Evolutionary conservation across 2,797 vertebrate genomes (phyloP).

Genomic region (Hybognathus amarus): DNA sequence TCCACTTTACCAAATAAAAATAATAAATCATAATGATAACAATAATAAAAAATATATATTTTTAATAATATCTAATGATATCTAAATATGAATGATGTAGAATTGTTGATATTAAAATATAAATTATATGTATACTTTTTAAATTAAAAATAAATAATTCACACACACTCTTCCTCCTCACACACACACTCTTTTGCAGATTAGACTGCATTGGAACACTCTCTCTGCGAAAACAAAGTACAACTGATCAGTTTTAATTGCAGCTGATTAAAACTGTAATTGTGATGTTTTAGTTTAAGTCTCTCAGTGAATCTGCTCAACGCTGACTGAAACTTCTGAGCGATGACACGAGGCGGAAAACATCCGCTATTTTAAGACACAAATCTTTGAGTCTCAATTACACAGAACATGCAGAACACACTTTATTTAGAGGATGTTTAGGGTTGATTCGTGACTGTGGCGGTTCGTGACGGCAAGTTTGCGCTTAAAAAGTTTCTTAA

Average conservation of each 20-base stretch:
- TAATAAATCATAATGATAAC: too few relatives aligned
- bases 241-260: too few relatives aligned
- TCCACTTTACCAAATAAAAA: neutral
- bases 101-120: too few relatives aligned
- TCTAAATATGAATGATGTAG: too few relatives aligned
- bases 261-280: neutral
- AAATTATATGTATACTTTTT: too few relatives aligned
- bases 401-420: neutral
- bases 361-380: constrained; percentile 20
- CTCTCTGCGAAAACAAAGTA: neutral
- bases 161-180: too few relatives aligned
- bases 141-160: too few relatives aligned
- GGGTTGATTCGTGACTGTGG: constrained; percentile 44
- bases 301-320: neutral
- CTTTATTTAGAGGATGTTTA: constrained; percentile 6
- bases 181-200: neutral
- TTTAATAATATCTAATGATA: too few relatives aligned
- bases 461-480: constrained; percentile 29
- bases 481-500: constrained; percentile 7
- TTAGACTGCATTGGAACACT: neutral
- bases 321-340: neutral
- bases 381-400: constrained; percentile 13
- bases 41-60: too few relatives aligned
- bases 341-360: neutral
- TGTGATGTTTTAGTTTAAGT: constrained; percentile 7